A percentile compares a stretch with the other conserved stretches of the same genome.
Conservation (phyloP, 2,113 vertebrate species). For the Bubo bubo region DNA sequence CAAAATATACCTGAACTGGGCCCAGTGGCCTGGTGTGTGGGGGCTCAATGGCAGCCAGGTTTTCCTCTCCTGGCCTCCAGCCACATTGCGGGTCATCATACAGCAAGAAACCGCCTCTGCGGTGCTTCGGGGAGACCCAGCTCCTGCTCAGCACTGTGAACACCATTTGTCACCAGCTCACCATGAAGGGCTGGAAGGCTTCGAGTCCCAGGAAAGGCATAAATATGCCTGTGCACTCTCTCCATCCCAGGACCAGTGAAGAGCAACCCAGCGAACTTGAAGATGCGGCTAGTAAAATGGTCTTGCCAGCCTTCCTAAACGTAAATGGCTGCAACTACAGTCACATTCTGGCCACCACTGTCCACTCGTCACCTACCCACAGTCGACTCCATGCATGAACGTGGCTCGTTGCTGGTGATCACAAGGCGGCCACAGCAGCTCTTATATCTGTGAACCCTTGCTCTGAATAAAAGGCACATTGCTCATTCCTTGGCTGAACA, state of each 20-base stretch:
- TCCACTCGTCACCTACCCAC: not conserved
- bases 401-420: rapidly evolving
- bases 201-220: not conserved
- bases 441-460: not conserved
- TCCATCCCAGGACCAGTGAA: not conserved
- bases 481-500: not conserved
- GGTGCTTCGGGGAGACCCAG: not conserved
- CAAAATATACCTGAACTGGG: not conserved
- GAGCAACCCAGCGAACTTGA: not conserved
- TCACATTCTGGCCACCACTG: not conserved
- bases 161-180: not conserved
- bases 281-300: not conserved
- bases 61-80: not conserved
- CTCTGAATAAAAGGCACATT: not conserved
- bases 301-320: not conserved
- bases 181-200: not conserved
- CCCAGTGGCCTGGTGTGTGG: not conserved
- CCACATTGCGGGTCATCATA: rapidly evolving
- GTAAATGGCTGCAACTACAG: not conserved
- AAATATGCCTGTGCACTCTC: not conserved
- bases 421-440: rapidly evolving
- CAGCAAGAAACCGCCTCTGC: not conserved
- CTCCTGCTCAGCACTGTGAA: not conserved
- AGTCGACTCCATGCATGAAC: rapidly evolving
- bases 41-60: not conserved